Evolutionary conservation across 1,140 invertebrate genomes (phyloP).

Genomic region (Aphelenchoides avenae): DNA sequence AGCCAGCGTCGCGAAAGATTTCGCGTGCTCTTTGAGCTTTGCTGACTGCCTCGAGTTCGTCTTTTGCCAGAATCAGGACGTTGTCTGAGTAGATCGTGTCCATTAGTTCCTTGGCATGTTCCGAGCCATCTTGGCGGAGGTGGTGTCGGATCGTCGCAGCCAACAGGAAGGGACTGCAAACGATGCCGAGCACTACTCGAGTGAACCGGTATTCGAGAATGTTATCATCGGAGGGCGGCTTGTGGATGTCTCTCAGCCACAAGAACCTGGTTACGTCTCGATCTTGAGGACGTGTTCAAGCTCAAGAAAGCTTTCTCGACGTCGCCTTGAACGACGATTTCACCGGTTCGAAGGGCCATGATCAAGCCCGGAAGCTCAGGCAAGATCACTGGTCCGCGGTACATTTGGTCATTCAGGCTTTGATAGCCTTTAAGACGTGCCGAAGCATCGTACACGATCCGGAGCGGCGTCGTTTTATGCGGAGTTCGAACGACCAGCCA

Average conservation of each 20-base stretch:
- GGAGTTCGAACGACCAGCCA: no score
- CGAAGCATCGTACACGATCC: conserved; percentile 1
- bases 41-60: not conserved
- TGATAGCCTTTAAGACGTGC: conserved; percentile 8
- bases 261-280: conserved; percentile 32
- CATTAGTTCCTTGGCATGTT: conserved; percentile 4
- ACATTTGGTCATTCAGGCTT: not conserved
- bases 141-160: conserved; percentile 22
- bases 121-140: not conserved
- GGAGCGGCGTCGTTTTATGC: no score
- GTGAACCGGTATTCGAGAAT: conserved; percentile 25
- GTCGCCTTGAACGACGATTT: conserved; percentile 12
- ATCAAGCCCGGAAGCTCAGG: not conserved
- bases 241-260: conserved; percentile 25
- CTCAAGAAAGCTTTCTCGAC: conserved; percentile 36
- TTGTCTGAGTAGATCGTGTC: conserved; percentile 30
- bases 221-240: conserved; percentile 14
- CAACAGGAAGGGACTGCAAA: conserved; percentile 19
- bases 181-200: conserved; percentile 23
- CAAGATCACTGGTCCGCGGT: not conserved
- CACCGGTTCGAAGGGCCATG: conserved; percentile 2
- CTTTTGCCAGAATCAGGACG: not conserved
- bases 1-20: conserved; percentile 6
- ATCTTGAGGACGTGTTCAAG: conserved; percentile 15
- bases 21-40: conserved; percentile 11